Base-by-base conservation (phyloP, 2,797 vertebrate species). In the Sebastes cheni region DNA sequence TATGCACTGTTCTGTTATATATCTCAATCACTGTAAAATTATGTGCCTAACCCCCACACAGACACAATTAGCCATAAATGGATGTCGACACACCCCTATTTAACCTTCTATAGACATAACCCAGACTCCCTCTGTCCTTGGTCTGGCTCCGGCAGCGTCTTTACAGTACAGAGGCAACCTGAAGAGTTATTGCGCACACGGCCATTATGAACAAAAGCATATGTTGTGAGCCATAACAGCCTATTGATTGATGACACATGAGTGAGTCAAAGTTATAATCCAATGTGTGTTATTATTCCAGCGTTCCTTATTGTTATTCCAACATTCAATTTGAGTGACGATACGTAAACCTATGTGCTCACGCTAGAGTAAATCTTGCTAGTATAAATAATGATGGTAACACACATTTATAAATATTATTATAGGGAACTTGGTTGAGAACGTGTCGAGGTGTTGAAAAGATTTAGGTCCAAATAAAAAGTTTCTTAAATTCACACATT, bases 81-180 rank as follows among this genome's bases (percentile, higher is more conserved):
- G 64, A 76, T 78, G 60, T 69, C 14, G 36, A 79, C 69, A 77
- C 75, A 76, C 67, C 65, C 75, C 55, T 69, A 67, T 78, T 81
- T 84, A 75, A 85, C 59, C 59, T 75, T 75, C 66, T 72, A 55
- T 52, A 80, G 75, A 84, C 67, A 81, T 16, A 81, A 83, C 34
- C 65, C 74, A 87, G 77, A 62, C 75, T n/a, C 58, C 2, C 29
- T 23, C 67, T 72, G 72, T 71, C 74, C 68, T 78, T 59, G 66
- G 23, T 77, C 54, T 70, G 76, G 58, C 50, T 70, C 39, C 4
- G 3, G 22, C 59, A 67, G 32, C 8, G 11, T 55, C 80, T 84
- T 72, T 25, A 82, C 62, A 55, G 42, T 7, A 22, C 80, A 10
- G 20, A 55, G 36, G 72, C 60, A 74, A 39, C 20, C 27, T 22